These are phyloP conservation scores for Helogale parvula DNA, from an alignment of 2,113 vertebrate species.

Conservation along the genomic window DNA sequence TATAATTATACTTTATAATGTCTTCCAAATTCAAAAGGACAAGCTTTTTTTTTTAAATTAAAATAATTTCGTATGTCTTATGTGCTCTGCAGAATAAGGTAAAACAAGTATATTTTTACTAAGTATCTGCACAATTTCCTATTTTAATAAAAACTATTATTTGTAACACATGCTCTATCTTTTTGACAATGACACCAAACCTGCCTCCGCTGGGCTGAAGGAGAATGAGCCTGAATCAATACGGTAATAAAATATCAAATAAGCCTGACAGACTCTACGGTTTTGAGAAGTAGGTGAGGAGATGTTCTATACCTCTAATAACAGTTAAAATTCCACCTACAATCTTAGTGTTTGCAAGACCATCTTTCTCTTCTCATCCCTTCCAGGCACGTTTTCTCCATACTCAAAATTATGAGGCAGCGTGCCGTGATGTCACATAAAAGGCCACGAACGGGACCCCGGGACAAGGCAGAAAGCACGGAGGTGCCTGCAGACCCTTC, in stretches of 20 bases:
- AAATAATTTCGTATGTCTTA: conserved; percentile 48
- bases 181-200: conserved; percentile 1
- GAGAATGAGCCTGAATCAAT: neutral
- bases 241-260: conserved; percentile 2
- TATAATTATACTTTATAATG: conserved; percentile 69
- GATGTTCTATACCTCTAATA: conserved; percentile 9
- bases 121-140: neutral
- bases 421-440: neutral
- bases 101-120: conserved; percentile 51
- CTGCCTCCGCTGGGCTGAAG: neutral
- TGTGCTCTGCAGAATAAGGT: neutral
- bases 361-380: neutral
- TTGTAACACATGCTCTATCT: neutral
- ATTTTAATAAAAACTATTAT: conserved; percentile 41
- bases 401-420: neutral
- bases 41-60: conserved; percentile 22
- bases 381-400: neutral
- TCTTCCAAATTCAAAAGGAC: conserved; percentile 54
- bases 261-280: neutral
- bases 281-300: neutral
- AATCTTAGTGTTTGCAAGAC: neutral
- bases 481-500: neutral
- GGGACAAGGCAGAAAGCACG: neutral
- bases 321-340: neutral
- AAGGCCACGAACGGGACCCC: neutral